Evolutionary conservation across 2,888 invertebrate species (phyloP), one percentile per base, ranked within the genome.

Genomic region (Rhaphigaster nebulosa): DNA sequence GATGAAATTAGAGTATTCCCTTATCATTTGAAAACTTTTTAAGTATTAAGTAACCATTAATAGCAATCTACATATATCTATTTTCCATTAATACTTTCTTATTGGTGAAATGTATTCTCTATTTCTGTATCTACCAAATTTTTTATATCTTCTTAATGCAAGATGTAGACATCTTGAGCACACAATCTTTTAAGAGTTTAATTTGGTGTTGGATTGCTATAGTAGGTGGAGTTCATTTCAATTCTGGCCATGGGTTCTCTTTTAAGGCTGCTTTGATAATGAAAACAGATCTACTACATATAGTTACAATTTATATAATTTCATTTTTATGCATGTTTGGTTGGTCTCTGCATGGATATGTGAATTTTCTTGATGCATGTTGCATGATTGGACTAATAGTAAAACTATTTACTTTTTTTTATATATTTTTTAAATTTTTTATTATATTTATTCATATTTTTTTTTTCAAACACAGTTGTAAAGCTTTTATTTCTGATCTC

Each of bases 241-340:
- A 45, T 90, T 90, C 90, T 90, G 90, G 90, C 90, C 90, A 90
- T 84, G 90, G 90, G 90, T 84, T 90, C 90, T 90, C 87, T 84
- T 20, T 84, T 90, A 50, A 70, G 89, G 90, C 90, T 90, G 90
- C 90, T 90, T 90, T 89, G 76, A 76, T 89, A 45, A 45, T 89
- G 76, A 76, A 89, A 89, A 76, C 20, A 76, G 38, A 45, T 84
- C 23, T 84, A 80, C 13, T 41, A 45, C 0, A n/a, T 50, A 13
- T n/a, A 26, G 41, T 45, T 26, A 26, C 20, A 84, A 84, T 13
- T 26, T n/a, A n/a, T 84, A 50, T 84, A 45, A 15, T 84, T 50
- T 84, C 13, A 26, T 84, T 84, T 45, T 20, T 84, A 41, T 84
- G 84, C 84, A 84, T n/a, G 84, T 84, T 80, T 45, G 84, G 18